Conservation (phyloP, 2,797 vertebrate species). For the Acipenser oxyrinchus region DNA sequence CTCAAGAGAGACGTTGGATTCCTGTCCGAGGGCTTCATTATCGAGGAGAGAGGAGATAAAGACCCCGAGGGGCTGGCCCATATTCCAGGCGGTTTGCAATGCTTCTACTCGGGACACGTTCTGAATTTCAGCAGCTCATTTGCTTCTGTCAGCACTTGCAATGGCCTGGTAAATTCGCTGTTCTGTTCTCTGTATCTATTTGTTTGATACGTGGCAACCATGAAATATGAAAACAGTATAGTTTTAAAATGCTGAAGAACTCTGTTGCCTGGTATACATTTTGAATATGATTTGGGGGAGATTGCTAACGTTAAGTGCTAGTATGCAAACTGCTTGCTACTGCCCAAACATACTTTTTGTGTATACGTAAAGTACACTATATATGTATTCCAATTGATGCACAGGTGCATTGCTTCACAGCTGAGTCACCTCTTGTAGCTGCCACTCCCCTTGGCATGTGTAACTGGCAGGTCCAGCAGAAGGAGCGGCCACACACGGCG, state of each 20-base stretch:
- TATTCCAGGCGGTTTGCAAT: conserved; percentile 38
- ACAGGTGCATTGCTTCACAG: neutral
- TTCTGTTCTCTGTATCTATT: neutral
- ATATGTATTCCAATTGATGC: neutral
- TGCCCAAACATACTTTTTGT: too few relatives aligned
- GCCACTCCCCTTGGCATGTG: neutral
- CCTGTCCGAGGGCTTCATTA: conserved; percentile 64
- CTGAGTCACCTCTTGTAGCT: neutral
- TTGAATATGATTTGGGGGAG: too few relatives aligned
- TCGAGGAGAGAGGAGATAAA: conserved; percentile 56
- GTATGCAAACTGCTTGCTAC: too few relatives aligned
- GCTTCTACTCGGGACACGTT: conserved; percentile 81
- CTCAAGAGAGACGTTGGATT: conserved; percentile 68
- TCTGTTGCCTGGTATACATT: too few relatives aligned
- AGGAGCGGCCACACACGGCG: neutral
- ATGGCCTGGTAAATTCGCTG: conserved; percentile 72
- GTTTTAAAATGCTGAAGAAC: too few relatives aligned
- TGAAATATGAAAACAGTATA: neutral
- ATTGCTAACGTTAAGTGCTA: too few relatives aligned
- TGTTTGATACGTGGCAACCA: neutral
- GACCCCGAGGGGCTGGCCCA: conserved; percentile 33
- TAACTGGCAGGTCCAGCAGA: neutral
- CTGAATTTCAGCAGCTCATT: conserved; percentile 73
- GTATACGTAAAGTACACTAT: too few relatives aligned
- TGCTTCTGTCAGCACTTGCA: conserved; percentile 77